Conservation (phyloP, 2,797 vertebrate species). For the Esox masquinongy region DNA sequence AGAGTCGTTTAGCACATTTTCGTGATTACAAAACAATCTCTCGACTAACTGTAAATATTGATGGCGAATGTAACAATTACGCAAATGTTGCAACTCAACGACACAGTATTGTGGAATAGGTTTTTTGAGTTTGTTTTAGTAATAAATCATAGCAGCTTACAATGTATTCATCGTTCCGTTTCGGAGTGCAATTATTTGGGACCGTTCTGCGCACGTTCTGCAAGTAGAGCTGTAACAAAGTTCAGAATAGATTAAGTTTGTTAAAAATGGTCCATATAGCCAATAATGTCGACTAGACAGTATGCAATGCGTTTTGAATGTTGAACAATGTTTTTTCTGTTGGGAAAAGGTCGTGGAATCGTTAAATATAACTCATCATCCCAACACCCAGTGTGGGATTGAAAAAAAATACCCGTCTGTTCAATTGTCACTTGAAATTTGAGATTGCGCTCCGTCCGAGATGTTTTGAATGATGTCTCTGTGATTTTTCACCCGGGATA, state of each 20-base stretch:
- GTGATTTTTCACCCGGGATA: background rate
- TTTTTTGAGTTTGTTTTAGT: background rate
- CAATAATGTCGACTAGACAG: background rate
- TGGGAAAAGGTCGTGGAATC: background rate
- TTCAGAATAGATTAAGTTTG: background rate
- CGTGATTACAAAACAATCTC: conserved; percentile 17
- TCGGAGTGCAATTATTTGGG: background rate
- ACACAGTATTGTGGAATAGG: background rate
- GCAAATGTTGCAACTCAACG: background rate
- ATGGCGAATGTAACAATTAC: background rate
- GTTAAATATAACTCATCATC: background rate
- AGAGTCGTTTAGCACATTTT: conserved; percentile 16
- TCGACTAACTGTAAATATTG: background rate
- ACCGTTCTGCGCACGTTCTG: background rate
- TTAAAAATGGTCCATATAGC: background rate
- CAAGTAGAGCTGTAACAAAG: background rate
- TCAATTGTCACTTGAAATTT: background rate
- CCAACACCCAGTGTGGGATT: background rate
- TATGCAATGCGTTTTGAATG: background rate
- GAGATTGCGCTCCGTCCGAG: background rate
- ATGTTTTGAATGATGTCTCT: background rate
- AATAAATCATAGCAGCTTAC: conserved; percentile 19
- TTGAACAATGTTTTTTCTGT: background rate
- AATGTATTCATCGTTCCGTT: no score
- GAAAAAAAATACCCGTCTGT: background rate